Evolutionary conservation across 2,888 invertebrate species (phyloP).

Genomic region (Conops quadrifasciatus): DNA sequence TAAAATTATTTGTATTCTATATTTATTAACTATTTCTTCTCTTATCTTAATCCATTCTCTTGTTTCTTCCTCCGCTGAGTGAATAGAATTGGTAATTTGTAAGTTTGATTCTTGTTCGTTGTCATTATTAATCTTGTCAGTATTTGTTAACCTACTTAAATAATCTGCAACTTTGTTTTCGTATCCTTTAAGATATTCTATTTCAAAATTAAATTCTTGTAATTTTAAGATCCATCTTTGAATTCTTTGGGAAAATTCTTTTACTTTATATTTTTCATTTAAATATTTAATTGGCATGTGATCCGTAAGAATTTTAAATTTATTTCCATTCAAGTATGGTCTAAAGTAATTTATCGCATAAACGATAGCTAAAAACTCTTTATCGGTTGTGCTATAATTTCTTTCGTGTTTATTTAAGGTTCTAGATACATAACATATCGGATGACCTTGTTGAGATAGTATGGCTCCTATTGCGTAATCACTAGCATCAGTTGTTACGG

Average conservation of each 20-base stretch:
- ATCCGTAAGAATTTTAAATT: slow-evolving; percentile 20
- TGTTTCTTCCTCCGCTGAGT: slow-evolving; percentile 14
- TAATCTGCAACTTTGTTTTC: slow-evolving; percentile 20
- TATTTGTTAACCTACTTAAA: background rate
- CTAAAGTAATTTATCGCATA: slow-evolving; percentile 17
- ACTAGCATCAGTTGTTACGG: slow-evolving; percentile 13
- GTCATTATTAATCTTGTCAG: background rate
- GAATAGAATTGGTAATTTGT: slow-evolving; percentile 32
- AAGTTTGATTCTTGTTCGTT: slow-evolving; percentile 27
- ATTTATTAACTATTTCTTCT: slow-evolving; percentile 27
- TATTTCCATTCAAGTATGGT: slow-evolving; percentile 12
- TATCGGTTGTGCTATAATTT: slow-evolving; percentile 13
- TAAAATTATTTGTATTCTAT: slow-evolving; percentile 42
- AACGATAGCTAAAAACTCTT: slow-evolving; percentile 13
- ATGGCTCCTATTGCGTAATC: background rate
- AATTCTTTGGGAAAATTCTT: background rate
- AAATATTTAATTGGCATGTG: slow-evolving; percentile 14
- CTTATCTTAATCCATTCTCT: background rate
- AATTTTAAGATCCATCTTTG: slow-evolving; percentile 16
- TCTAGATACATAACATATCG: background rate
- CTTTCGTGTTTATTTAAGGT: slow-evolving; percentile 8
- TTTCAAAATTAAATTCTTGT: slow-evolving; percentile 17
- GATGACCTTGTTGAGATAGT: background rate
- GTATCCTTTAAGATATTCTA: slow-evolving; percentile 17
- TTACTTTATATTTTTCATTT: slow-evolving; percentile 1